Evolutionary conservation across 2,888 invertebrate species (phyloP).

Genomic region (Fabriciana adippe): DNA sequence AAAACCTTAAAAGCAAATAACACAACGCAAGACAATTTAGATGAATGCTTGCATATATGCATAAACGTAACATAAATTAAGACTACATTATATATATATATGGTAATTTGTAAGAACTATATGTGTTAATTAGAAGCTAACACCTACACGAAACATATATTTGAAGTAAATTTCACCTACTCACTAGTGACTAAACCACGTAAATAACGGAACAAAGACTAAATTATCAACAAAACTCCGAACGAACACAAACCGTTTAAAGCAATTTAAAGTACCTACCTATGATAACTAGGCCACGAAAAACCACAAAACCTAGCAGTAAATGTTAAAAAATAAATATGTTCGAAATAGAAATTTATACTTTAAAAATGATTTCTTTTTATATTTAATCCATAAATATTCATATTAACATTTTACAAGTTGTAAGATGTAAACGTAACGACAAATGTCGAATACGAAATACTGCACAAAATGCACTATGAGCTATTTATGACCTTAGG

Average conservation of each 20-base stretch:
- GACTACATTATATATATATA: no score
- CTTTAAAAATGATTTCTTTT: neutral
- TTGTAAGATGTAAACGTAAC: no score
- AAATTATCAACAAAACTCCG: conserved; percentile 69
- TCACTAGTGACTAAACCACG: conserved; percentile 31
- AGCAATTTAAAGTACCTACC: conserved; percentile 43
- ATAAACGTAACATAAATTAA: no score
- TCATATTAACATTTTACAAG: no score
- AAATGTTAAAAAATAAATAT: neutral
- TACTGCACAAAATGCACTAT: no score
- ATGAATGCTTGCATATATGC: neutral
- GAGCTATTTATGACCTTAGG: no score
- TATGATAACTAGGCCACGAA: conserved; percentile 7
- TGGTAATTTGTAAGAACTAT: conserved; percentile 30
- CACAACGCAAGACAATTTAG: conserved; percentile 9
- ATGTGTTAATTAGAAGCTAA: conserved; percentile 24
- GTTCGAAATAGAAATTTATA: neutral
- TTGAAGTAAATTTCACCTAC: conserved; percentile 49
- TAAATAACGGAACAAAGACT: conserved; percentile 65
- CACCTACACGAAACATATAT: conserved; percentile 21
- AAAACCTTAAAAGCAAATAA: conserved; percentile 34
- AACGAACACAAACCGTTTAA: conserved; percentile 59
- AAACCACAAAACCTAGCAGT: conserved; percentile 10
- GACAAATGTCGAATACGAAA: no score
- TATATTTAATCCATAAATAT: neutral